phyloP scores from a whole-genome alignment of 2,797 vertebrate genomes.

The Esox masquinongy region DNA sequence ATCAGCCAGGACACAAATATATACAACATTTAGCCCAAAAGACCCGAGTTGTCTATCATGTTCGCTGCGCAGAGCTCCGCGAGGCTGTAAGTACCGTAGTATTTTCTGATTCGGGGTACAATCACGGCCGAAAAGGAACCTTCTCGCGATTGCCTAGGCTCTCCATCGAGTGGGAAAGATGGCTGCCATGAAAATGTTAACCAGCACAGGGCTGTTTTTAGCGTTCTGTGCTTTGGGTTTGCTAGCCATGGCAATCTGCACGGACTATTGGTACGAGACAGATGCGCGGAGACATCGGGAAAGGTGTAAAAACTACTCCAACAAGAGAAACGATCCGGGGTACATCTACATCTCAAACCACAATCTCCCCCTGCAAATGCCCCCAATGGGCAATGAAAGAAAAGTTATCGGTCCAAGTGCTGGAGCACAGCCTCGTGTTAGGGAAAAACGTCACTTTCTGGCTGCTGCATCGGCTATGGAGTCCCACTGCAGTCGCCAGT shows the following conservation, averaged over 20 bases:
- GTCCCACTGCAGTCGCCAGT: slow-evolving; percentile 87
- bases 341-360: slow-evolving; percentile 89
- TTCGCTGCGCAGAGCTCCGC: slow-evolving; percentile 53
- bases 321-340: slow-evolving; percentile 88
- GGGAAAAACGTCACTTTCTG: slow-evolving; percentile 68
- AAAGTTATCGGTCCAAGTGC: slow-evolving; percentile 56
- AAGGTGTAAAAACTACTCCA: slow-evolving; percentile 87
- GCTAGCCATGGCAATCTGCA: slow-evolving; percentile 89
- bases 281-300: slow-evolving; percentile 88
- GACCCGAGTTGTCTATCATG: slow-evolving; percentile 62
- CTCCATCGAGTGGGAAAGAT: slow-evolving; percentile 79
- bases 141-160: slow-evolving; percentile 71
- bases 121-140: slow-evolving; percentile 70
- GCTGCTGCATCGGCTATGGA: slow-evolving; percentile 80
- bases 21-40: slow-evolving; percentile 58
- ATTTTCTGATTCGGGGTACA: slow-evolving; percentile 67
- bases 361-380: slow-evolving; percentile 87
- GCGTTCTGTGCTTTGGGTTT: slow-evolving; percentile 85
- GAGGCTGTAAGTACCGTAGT: slow-evolving; percentile 67
- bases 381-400: slow-evolving; percentile 71
- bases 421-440: slow-evolving; percentile 37
- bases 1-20: slow-evolving; percentile 66
- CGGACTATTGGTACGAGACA: slow-evolving; percentile 93
- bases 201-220: slow-evolving; percentile 85
- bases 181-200: slow-evolving; percentile 92